Percentiles rank a stretch among this genome's conserved stretches.
These are phyloP conservation scores for Brachycybe producta DNA, from an alignment of 2,888 invertebrate species.

Conservation along the genomic window DNA sequence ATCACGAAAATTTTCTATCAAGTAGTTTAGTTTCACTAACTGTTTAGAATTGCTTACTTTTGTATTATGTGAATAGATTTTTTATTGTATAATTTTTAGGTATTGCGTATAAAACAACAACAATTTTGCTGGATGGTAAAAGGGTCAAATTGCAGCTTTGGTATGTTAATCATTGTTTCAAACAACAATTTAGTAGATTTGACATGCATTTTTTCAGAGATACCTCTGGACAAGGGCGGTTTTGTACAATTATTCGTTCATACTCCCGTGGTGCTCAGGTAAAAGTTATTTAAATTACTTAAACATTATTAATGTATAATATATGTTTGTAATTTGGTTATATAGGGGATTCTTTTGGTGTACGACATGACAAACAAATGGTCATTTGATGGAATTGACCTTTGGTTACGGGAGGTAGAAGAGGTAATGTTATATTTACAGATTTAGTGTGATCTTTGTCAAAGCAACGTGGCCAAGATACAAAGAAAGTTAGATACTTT, in stretches of 20 bases:
- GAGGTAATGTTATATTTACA: conserved; percentile 49
- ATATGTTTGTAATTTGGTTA: conserved; percentile 47
- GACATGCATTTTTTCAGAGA: conserved; percentile 45
- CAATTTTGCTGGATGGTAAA: conserved; percentile 87
- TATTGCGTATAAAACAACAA: conserved; percentile 87
- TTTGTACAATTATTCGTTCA: conserved; percentile 91
- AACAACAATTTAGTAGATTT: conserved; percentile 5
- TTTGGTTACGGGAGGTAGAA: conserved; percentile 96
- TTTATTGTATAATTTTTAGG: conserved; percentile 26
- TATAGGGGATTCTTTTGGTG: conserved; percentile 80
- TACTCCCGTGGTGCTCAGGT: conserved; percentile 85
- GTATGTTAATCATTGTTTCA: conserved; percentile 34
- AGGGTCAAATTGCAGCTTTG: conserved; percentile 88
- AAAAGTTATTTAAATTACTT: conserved; percentile 13
- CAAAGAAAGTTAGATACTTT: too few relatives aligned
- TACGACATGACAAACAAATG: conserved; percentile 98
- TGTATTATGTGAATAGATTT: background rate
- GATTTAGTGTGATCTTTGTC: too few relatives aligned
- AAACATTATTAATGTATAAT: conserved; percentile 38
- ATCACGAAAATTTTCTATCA: too few relatives aligned
- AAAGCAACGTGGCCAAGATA: too few relatives aligned
- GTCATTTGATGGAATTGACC: conserved; percentile 93
- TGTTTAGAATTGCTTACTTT: too few relatives aligned
- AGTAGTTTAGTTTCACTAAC: too few relatives aligned
- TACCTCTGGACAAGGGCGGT: conserved; percentile 91